Base-by-base conservation (phyloP, 1,140 invertebrate species). In the Drosophila varians region DNA sequence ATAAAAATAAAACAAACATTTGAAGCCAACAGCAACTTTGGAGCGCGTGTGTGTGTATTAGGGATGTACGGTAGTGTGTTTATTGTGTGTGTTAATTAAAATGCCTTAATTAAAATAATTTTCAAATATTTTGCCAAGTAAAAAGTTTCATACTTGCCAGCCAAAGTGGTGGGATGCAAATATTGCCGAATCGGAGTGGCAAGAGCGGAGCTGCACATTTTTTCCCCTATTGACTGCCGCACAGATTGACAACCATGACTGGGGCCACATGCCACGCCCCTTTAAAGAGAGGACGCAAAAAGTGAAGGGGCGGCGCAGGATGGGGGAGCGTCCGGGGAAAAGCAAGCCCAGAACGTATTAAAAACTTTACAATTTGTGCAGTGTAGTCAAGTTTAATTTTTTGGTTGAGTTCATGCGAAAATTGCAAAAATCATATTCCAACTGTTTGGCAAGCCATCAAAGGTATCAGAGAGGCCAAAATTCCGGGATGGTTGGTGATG, bases 361-460 rank as follows among this genome's bases (percentile, higher is more conserved):
- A 87, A 84, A 87, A 84, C 77, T 84, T 84, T 84, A 87, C 82
- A 84, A 76, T 80, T 84, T 71, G 77, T 86, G 65, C 80, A 79
- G 57, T 57, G 72, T 79, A 84, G 80, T 84, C 80, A 77, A 87
- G 80, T 84, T 84, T 84, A 84, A 84, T 84, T 84, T 84, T 84
- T 84, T 84, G 80, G 80, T 84, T 87, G 80, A 84, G 80, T 84
- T 84, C 80, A 80, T 84, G 76, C 80, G 80, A 84, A 84, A 84
- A 84, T 84, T 84, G 80, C 80, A 87, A 84, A 84, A 84, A 84
- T 87, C 80, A 84, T 84, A 84, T 84, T 84, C 82, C 80, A 84
- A 86, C 82, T 86, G 80, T 86, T 84, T 84, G 82, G 76, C 76
- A 87, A 84, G 73, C 82, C 56, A 80, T 86, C 80, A 84, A 86